A percentile compares a stretch with the other conserved stretches of the same genome.
Conservation (phyloP, 2,113 vertebrate species). For the Brevimyrus niger region DNA sequence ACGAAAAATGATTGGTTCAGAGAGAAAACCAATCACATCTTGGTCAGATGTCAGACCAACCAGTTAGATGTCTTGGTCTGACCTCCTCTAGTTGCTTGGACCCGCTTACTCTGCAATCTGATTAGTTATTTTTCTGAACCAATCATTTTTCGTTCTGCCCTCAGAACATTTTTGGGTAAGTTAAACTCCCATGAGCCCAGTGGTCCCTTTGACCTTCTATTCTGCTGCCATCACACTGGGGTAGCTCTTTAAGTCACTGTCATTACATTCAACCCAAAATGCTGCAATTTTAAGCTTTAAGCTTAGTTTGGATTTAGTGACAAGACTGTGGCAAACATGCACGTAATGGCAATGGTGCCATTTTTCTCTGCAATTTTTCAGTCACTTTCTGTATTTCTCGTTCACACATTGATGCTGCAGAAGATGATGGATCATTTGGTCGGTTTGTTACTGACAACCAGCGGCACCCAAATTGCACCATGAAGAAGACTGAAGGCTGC, state of each 20-base stretch:
- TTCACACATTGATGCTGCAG: neutral
- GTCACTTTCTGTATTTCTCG: neutral
- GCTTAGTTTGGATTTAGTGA: neutral
- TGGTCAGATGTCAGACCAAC: neutral
- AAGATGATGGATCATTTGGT: neutral
- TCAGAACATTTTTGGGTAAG: neutral
- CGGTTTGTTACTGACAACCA: neutral
- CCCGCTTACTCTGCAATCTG: neutral
- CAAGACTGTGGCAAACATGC: neutral
- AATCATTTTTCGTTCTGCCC: neutral
- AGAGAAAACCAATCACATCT: neutral
- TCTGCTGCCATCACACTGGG: neutral
- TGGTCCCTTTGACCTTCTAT: neutral
- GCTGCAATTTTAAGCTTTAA: neutral
- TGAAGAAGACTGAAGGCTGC: neutral
- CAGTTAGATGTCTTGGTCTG: neutral
- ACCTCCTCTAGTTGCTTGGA: neutral
- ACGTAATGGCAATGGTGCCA: neutral
- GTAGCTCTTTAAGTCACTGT: neutral
- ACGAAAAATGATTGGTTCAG: neutral
- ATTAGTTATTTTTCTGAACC: neutral
- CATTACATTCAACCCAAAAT: neutral
- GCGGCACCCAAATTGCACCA: neutral
- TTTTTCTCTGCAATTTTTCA: neutral
- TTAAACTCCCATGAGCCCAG: neutral